phyloP scores from a whole-genome alignment of 1,140 invertebrate species.

The Eriocheir sinensis region DNA sequence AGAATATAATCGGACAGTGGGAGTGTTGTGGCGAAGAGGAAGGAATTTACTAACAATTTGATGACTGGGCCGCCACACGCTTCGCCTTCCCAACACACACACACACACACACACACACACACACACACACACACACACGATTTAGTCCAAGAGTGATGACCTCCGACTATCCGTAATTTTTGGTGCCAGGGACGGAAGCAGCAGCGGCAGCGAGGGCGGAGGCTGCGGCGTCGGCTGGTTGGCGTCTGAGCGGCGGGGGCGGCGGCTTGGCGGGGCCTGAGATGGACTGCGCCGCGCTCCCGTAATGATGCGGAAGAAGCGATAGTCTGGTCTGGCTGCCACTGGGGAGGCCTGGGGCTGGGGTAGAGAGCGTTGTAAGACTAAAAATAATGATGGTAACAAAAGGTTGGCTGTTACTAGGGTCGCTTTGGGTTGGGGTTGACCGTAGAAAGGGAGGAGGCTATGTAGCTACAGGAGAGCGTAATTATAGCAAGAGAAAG shows the following conservation, averaged over 20 bases:
- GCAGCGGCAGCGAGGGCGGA: neutral
- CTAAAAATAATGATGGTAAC: neutral
- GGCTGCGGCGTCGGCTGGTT: neutral
- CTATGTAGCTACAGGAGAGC: too few species aligned
- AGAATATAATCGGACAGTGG: too few species aligned
- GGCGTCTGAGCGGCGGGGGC: neutral
- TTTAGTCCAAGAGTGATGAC: neutral
- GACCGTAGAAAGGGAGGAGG: too few species aligned
- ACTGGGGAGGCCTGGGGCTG: too few species aligned
- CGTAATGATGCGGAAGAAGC: constrained; percentile 9
- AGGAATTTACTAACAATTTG: constrained; percentile 15
- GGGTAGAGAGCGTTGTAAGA: too few species aligned
- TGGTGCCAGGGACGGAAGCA: neutral
- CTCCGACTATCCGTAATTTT: neutral
- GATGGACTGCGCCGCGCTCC: neutral
- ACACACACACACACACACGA: neutral
- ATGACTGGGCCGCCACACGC: neutral
- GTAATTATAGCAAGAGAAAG: too few species aligned
- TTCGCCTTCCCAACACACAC: neutral
- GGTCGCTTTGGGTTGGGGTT: neutral
- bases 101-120: neutral
- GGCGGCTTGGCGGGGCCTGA: neutral
- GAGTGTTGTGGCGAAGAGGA: neutral
- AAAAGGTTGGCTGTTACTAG: neutral
- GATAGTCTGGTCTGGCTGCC: too few species aligned